Base-by-base conservation (phyloP, 2,113 vertebrate species). In the Haemorhous mexicanus region DNA sequence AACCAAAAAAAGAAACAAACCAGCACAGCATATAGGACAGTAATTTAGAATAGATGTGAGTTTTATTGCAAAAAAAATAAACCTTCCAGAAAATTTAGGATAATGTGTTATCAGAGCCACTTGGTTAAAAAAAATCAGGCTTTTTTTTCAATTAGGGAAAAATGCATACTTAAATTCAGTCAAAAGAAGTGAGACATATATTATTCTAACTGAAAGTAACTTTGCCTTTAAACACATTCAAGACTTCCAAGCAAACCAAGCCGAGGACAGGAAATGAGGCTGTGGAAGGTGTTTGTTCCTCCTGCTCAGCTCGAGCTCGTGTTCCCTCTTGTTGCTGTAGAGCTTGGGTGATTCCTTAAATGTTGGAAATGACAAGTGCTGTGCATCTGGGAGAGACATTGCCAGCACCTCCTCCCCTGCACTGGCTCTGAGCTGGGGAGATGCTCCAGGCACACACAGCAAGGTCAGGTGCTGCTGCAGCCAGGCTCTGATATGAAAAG, bases 321-420 rank as follows among this genome's bases (percentile, higher is more conserved):
- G 90, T 94, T 96, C 62, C 76, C 88, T 67, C 80, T 93, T 74
- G 85, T 81, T 52, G 56, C 68, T 72, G 95, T 41, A 30, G 93
- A 96, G 91, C 87, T 96, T 64, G 91, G 91, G 18, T 95, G 95
- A 64, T 30, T 93, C 92, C 68, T 75, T 64, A 77, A 93, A 56
- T 2, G 83, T 62, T 41, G 24, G 76, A 92, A 44, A 61, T 79
- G 79, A 94, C 76, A 93, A 86, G 62, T 7, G 26, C 44, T 26
- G 87, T n/a, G 87, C 49, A 16, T 66, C 35, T 63, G 75, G 11
- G 61, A 55, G 41, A 78, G 75, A 9, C 61, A 16, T 5, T 24
- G 41, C 22, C 53, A 23, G 56, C 69, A 33, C 16, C 70, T 43
- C 70, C 21, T 92, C 63, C 41, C 5, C 61, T 56, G 83, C 82